Base-by-base conservation (phyloP, 2,888 invertebrate species). In the Plemyria rubiginata region DNA sequence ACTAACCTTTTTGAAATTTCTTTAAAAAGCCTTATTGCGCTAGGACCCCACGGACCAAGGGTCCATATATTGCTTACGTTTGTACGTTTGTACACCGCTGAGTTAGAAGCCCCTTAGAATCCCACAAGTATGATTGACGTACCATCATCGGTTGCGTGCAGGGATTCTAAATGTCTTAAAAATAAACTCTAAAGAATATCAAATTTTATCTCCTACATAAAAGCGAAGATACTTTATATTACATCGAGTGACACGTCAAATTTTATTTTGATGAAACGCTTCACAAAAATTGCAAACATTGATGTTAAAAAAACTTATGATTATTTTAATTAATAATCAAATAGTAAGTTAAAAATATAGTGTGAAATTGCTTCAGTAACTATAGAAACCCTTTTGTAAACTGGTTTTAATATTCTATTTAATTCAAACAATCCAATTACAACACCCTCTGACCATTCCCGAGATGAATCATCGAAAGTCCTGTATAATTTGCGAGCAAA, bases 91-190 rank as follows among this genome's bases (percentile, higher is more conserved):
- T 9, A 9, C 16, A 16, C n/a, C 55, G 56, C 50, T 13, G n/a
- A 40, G 36, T 49, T 36, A 8, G 7, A 49, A 51, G 63, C 66
- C 45, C n/a, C 48, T 16, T 43, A 72, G 66, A 73, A 75, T 71
- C 67, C 68, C 72, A 68, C 72, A 67, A 65, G 72, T 79, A 78
- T 80, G 81, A 80, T 79, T 78, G 81, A 77, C 79, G 74, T 72
- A 65, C 68, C 74, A 76, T 76, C 77, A 76, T 68, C 65, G 74
- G 69, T 71, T 69, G 73, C 77, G 80, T 78, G 77, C 76, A 68
- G 60, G 58, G 77, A 69, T 70, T 80, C 63, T 68, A 74, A 75
- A 79, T 73, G 68, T 67, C 57, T 55, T 41, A 60, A 67, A 67
- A 62, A 58, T 64, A 71, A 57, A 67, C 28, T 62, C 57, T 52